Evolutionary conservation across 30 jellyfish, hydroid and myxozoan genomes (phyloP), one percentile per base, ranked within the genome.

Genomic region (Euphysa ruthae): DNA sequence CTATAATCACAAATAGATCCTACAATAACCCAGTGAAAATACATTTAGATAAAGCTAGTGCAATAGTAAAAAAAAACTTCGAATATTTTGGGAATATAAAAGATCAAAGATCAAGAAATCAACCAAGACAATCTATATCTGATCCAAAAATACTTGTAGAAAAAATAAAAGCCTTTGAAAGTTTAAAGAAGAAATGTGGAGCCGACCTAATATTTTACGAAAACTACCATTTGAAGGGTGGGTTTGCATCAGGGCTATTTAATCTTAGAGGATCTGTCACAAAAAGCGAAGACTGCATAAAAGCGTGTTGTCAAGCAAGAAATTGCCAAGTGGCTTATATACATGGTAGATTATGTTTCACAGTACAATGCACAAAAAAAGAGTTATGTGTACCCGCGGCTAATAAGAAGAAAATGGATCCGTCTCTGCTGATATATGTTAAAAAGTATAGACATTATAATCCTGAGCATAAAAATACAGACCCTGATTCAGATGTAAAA

Each of bases 211-310:
- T 60, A 33, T 6, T 73, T 44, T 68, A 58, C 63, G 43, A 68
- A 42, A 81, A 81, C 10, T 46, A 49, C 30, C 46, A 75, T 5
- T 62, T 85, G 30, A 75, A 85, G 43, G 92, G 87, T 68, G 94
- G 96, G 12, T 85, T 85, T 50, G 43, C 85, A 22, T 44, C 93
- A 2, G 95, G 95, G 14, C 22, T 76, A 18, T 77, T 84, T 58
- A 61, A 77, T 1, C 88, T 73, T 70, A 81, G 78, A 43, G 56
- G 91, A 26, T 74, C 43, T 21, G 38, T 70, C 1, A 70, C 34
- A 26, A 69, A 63, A 3, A 49, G 76, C 2, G 83, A 75, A 49
- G 71, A 52, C 22, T 85, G 96, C 55, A 49, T 71, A 6, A 58
- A 58, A 43, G 73, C 55, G 19, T 85, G 96, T 64, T 85, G 96